Evolutionary conservation across 2,113 vertebrate genomes (phyloP).

Genomic region (Esox niger): DNA sequence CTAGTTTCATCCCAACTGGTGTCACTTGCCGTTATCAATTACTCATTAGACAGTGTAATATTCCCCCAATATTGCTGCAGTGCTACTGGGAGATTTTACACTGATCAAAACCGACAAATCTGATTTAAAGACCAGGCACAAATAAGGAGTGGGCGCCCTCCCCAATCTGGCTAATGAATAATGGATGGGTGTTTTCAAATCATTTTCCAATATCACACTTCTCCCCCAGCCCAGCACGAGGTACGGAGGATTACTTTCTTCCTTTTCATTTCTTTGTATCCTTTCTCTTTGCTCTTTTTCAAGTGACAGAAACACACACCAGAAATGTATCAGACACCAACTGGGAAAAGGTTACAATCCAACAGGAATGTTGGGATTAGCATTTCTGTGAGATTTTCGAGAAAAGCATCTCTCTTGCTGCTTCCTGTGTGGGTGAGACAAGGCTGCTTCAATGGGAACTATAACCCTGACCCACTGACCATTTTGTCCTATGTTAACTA

Average conservation of each 20-base stretch:
- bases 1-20: conserved; percentile 57
- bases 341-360: conserved; percentile 27
- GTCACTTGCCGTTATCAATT: conserved; percentile 72
- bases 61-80: conserved; percentile 69
- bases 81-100: conserved; percentile 70
- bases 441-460: too few species aligned
- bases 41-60: conserved; percentile 73
- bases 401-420: conserved; percentile 11
- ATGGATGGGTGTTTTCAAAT: conserved; percentile 77
- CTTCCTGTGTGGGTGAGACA: conserved; percentile 15
- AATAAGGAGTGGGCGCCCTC: conserved; percentile 71
- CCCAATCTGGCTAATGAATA: conserved; percentile 74
- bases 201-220: conserved; percentile 71
- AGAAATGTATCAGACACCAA: conserved; percentile 12
- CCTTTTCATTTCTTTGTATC: too few species aligned
- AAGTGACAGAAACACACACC: conserved; percentile 3
- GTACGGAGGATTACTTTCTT: conserved; percentile 22
- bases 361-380: conserved; percentile 24
- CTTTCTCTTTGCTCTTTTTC: not conserved
- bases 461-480: too few species aligned
- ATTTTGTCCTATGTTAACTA: not conserved
- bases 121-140: conserved; percentile 73
- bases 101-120: conserved; percentile 79
- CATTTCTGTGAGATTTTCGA: conserved; percentile 25
- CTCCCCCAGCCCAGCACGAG: conserved; percentile 36